Evolutionary conservation across 1,140 invertebrate species (phyloP).

Genomic region (Eriocheir sinensis): DNA sequence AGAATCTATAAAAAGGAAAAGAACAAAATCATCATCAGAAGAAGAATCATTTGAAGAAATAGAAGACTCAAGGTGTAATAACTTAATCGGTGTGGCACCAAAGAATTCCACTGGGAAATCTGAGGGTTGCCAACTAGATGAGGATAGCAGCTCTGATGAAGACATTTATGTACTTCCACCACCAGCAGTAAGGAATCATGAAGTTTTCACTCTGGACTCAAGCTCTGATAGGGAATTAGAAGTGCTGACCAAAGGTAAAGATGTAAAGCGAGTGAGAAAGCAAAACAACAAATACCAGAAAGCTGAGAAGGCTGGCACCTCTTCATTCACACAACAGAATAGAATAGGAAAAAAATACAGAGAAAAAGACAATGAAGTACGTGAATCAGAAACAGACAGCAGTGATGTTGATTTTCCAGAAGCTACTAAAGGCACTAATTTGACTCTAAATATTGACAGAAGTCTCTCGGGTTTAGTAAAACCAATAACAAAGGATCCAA

Average conservation of each 20-base stretch:
- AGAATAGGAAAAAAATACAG: not conserved
- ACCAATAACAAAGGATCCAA: not conserved
- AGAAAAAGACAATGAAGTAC: not conserved
- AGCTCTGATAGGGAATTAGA: constrained; percentile 25
- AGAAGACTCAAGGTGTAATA: constrained; percentile 51
- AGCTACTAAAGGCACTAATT: constrained; percentile 18
- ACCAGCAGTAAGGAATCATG: not conserved
- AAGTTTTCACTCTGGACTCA: constrained; percentile 10
- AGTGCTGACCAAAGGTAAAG: not conserved
- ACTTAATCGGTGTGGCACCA: not conserved
- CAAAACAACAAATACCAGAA: not conserved
- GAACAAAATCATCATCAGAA: not conserved
- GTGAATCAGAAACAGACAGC: not conserved
- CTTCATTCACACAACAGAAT: not conserved
- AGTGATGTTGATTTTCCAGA: not conserved
- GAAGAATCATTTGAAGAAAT: no score
- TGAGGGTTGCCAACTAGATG: not conserved
- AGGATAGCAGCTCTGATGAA: constrained; percentile 23
- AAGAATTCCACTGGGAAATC: not conserved
- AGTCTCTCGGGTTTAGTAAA: not conserved
- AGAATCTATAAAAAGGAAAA: constrained; percentile 47
- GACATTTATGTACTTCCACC: constrained; percentile 33
- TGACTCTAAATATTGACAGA: constrained; percentile 39
- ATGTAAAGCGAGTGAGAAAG: not conserved
- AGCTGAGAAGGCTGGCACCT: not conserved